phyloP scores from a whole-genome alignment of 2,113 vertebrate species.

The Corydoras maculifer region DNA sequence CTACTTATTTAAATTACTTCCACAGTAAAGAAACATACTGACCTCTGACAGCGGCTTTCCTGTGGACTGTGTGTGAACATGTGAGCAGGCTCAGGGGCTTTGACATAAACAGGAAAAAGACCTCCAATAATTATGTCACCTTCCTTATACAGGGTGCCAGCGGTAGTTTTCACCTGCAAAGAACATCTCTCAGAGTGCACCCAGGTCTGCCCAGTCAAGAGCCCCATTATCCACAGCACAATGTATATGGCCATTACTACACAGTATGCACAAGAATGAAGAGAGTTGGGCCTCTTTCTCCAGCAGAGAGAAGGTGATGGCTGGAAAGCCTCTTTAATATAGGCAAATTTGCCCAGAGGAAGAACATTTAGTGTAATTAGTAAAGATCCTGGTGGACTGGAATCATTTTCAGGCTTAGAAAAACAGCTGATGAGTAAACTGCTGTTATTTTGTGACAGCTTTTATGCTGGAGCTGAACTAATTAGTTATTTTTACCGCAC shows the following conservation, averaged over 20 bases:
- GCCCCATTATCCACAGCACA: conserved; percentile 33
- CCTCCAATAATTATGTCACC: conserved; percentile 50
- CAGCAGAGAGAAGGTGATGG: conserved; percentile 16
- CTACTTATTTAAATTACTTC: neutral
- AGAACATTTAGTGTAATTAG: conserved; percentile 32
- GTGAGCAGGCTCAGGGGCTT: conserved; percentile 39
- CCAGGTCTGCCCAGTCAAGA: conserved; percentile 27
- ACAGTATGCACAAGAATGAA: neutral
- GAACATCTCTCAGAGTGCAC: conserved; percentile 35
- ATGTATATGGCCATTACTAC: conserved; percentile 26
- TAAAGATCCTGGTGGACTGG: conserved; percentile 27
- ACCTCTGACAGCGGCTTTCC: conserved; percentile 40
- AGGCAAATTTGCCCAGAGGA: conserved; percentile 37
- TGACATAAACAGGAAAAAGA: conserved; percentile 51
- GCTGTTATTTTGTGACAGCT: neutral
- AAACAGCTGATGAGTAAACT: neutral
- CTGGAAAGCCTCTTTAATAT: conserved; percentile 34
- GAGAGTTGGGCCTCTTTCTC: conserved; percentile 7
- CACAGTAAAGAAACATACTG: conserved; percentile 19
- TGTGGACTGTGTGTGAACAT: conserved; percentile 33
- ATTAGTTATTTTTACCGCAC: too few relatives aligned
- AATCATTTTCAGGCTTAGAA: conserved; percentile 14
- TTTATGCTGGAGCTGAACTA: too few relatives aligned
- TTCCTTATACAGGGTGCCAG: conserved; percentile 47
- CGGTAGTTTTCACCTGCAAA: conserved; percentile 43